Conservation (phyloP, 2,888 invertebrate species). For the Idaea aversata region DNA sequence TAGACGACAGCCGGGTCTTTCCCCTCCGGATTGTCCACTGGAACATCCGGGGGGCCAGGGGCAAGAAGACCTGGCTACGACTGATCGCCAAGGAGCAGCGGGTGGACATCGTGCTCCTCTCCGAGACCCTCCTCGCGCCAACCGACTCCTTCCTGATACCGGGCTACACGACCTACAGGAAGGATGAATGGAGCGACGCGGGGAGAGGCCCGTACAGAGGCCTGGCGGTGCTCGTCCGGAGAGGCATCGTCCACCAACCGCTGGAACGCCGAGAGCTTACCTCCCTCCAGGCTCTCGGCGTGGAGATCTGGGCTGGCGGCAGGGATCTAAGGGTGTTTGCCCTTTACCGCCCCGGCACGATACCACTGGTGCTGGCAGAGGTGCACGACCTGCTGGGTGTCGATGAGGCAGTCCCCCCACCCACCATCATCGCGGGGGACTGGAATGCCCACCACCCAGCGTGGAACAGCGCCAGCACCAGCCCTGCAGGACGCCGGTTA, state of each 20-base stretch:
- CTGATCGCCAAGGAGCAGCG: slow-evolving; percentile 9
- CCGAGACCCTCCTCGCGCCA: slow-evolving; percentile 6
- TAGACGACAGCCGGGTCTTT: too few species aligned
- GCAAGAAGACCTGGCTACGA: slow-evolving; percentile 12
- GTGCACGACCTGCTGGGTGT: too few species aligned
- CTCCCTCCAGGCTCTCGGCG: too few species aligned
- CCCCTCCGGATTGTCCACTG: slow-evolving; percentile 2
- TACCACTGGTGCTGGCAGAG: too few species aligned
- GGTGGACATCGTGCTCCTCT: slow-evolving; percentile 7
- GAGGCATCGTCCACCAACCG: too few species aligned
- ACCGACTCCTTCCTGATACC: slow-evolving; percentile 2
- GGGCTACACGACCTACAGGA: slow-evolving; percentile 7
- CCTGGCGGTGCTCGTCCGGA: too few species aligned
- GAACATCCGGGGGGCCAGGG: slow-evolving; percentile 11
- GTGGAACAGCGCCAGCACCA: too few species aligned
- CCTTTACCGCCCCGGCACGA: too few species aligned
- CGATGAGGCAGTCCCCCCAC: not conserved
- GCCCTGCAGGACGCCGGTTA: not conserved
- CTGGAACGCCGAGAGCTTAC: too few species aligned
- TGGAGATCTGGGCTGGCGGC: too few species aligned
- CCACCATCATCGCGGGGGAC: not conserved
- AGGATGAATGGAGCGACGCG: not conserved
- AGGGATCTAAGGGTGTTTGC: too few species aligned
- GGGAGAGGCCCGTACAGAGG: not conserved
- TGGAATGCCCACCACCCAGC: not conserved